Base-by-base conservation (phyloP, 2,113 vertebrate genomes). In the Paralichthys olivaceus region DNA sequence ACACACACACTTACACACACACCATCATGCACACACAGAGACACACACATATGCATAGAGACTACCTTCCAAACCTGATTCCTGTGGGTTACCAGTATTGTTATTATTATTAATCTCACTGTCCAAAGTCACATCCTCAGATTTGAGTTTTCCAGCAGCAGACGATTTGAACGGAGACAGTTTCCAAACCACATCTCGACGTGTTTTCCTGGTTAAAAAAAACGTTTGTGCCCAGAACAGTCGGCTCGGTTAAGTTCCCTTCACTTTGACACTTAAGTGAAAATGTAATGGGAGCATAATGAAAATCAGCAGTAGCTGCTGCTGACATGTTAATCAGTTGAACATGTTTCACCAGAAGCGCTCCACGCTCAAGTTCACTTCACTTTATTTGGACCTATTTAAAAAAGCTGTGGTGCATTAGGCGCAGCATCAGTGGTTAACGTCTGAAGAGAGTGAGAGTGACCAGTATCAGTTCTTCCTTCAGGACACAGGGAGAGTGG, bases 51-150 rank as follows among this genome's bases (percentile, higher is more conserved):
- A 65, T 20, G 56, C 15, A 40, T 32, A 14, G 57, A 57, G 29
- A 20, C 68, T 80, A 37, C 57, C 34, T 49, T 49, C 26, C 26
- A 65, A 67, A 63, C 63, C 59, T 75, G 66, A 81, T 69, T 79
- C 60, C 53, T 77, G 73, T 75, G 77, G 81, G 67, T 83, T 78
- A 28, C 47, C 61, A n/a, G 40, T 62, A 62, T 19, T 63, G 17
- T 45, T 63, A 45, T 45, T 25, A 63, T 45, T 43, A 43, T 19
- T 29, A 69, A 65, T 60, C 57, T 71, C 55, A 57, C 15, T 1
- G 4, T 56, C 55, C 64, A 53, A 49, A 79, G 69, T 74, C 66
- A 78, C 77, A 75, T 80, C 73, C 45, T 64, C 61, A 72, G 15
- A 80, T 70, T 45, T 34, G 56, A 66, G 14, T 59, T 69, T 75